Conservation (phyloP, 2,797 vertebrate genomes). For the Epinephelus malabaricus region DNA sequence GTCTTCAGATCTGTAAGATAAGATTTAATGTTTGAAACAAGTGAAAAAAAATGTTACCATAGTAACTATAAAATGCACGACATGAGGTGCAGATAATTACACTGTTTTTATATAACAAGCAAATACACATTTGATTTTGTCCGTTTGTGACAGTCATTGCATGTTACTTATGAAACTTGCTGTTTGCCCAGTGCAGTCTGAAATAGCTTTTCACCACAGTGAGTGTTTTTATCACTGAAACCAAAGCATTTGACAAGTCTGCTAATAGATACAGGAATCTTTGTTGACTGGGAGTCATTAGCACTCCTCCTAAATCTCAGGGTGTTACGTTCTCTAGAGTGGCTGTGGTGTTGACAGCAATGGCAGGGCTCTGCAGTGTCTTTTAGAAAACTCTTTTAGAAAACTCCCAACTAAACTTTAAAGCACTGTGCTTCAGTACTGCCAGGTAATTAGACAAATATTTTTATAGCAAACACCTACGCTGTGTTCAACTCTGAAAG, state of each 20-base stretch:
- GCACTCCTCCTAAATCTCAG: background rate
- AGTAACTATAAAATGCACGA: too few species aligned
- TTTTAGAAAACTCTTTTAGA: background rate
- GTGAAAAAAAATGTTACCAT: background rate
- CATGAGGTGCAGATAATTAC: background rate
- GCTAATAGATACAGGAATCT: background rate
- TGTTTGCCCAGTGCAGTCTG: background rate
- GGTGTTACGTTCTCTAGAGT: background rate
- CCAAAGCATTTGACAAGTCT: background rate
- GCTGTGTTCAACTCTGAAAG: background rate
- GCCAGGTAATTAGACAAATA: background rate
- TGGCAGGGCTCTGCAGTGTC: background rate
- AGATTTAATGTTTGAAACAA: background rate
- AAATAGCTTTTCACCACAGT: background rate
- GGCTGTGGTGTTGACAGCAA: background rate
- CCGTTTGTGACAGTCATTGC: background rate
- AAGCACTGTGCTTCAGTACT: background rate
- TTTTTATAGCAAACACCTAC: background rate
- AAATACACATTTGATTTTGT: background rate
- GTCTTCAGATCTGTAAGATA: too few species aligned
- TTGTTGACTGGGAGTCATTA: background rate
- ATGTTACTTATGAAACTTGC: background rate
- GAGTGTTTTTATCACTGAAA: background rate
- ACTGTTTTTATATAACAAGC: background rate
- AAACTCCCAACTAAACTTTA: background rate